Evolutionary conservation across 2,113 vertebrate genomes (phyloP).

Genomic region (Merops nubicus): DNA sequence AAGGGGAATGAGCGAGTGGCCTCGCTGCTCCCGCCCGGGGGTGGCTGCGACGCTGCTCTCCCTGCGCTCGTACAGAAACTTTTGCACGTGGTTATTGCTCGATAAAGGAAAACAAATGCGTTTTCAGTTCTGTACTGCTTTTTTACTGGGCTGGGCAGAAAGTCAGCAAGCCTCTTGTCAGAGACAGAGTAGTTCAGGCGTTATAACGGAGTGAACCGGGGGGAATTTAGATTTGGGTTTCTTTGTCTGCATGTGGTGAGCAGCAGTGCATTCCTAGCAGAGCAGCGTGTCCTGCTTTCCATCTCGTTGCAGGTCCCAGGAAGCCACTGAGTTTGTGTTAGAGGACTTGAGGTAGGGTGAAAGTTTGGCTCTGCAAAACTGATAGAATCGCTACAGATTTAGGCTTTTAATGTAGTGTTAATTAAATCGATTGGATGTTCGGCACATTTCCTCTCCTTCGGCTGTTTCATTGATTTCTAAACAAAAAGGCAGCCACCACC

Average conservation of each 20-base stretch:
- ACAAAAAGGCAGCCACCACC: neutral
- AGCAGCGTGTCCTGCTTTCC: neutral
- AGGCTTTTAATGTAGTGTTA: neutral
- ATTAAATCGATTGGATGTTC: neutral
- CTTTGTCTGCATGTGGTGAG: slow-evolving; percentile 25
- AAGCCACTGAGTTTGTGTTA: neutral
- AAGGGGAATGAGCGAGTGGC: no score
- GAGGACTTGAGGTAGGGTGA: neutral
- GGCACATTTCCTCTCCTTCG: neutral
- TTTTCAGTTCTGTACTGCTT: neutral
- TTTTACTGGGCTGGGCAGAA: neutral
- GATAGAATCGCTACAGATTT: neutral
- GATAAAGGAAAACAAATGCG: fast-evolving
- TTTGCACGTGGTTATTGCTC: neutral
- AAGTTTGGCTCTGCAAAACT: neutral
- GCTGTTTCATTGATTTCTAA: neutral
- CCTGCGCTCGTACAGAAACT: neutral
- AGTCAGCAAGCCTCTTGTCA: neutral
- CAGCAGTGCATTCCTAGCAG: neutral
- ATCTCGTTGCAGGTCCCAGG: neutral
- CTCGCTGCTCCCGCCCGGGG: neutral
- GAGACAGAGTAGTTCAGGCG: neutral
- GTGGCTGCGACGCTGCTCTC: neutral
- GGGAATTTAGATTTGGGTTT: neutral
- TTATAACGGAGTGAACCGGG: neutral